A percentile compares a stretch with the other conserved stretches of the same genome.
These are phyloP conservation scores for Peromyscus melanophrys DNA, from an alignment of 2,797 vertebrate species.

Conservation along the genomic window DNA sequence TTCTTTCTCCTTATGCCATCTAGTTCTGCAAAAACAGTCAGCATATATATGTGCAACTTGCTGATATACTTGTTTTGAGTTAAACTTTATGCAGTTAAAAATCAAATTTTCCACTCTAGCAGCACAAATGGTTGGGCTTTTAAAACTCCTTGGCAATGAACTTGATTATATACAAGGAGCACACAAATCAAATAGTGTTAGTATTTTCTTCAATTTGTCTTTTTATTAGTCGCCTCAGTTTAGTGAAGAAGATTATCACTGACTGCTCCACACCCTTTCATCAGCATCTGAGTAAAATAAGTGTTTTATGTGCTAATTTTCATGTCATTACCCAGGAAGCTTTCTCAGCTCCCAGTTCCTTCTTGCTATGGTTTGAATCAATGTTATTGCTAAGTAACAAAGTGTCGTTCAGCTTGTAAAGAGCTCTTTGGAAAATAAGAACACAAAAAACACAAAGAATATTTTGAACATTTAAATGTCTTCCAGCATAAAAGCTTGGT, in stretches of 20 bases:
- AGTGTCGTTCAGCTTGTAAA: slow-evolving; percentile 49
- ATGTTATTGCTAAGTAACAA: slow-evolving; percentile 65
- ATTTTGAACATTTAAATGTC: slow-evolving; percentile 55
- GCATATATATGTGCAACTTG: slow-evolving; percentile 22
- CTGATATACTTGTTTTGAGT: slow-evolving; percentile 53
- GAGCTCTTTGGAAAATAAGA: slow-evolving; percentile 71
- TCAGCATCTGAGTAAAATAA: slow-evolving; percentile 48
- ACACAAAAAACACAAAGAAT: not conserved
- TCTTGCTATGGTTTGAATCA: not conserved
- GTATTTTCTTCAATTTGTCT: not conserved
- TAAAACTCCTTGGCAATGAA: not conserved
- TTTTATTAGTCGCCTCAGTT: slow-evolving; percentile 29
- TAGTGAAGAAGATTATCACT: slow-evolving; percentile 1
- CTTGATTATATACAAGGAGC: slow-evolving; percentile 1
- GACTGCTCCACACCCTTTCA: slow-evolving; percentile 48
- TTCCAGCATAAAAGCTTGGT: not conserved
- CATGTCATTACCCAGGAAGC: slow-evolving; percentile 47
- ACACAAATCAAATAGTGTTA: not conserved
- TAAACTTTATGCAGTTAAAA: not conserved
- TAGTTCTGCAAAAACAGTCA: slow-evolving; percentile 2
- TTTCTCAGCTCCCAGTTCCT: slow-evolving; percentile 49
- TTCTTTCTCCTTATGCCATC: not conserved
- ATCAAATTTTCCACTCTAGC: slow-evolving; percentile 20
- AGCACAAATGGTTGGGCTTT: not conserved
- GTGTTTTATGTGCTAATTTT: slow-evolving; percentile 67